Evolutionary conservation across 1,140 invertebrate genomes (phyloP).

Genomic region (Rhysida immarginata): DNA sequence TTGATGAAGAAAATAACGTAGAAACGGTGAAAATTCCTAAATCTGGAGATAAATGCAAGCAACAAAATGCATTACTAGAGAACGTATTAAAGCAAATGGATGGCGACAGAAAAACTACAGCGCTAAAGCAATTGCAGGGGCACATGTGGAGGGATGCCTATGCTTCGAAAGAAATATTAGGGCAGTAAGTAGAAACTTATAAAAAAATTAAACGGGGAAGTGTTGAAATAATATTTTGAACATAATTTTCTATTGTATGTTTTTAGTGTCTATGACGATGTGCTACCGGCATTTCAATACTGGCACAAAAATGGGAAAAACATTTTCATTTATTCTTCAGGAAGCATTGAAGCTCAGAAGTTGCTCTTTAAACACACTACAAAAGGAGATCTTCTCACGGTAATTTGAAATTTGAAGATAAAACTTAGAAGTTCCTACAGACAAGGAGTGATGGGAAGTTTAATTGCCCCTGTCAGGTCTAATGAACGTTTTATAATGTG

Average conservation of each 20-base stretch:
- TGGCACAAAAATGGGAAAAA: conserved; percentile 48
- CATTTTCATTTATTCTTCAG: conserved; percentile 81
- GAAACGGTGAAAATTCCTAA: conserved; percentile 8
- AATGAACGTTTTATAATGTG: too few species aligned
- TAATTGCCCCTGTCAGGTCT: too few species aligned
- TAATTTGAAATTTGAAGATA: too few species aligned
- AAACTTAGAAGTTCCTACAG: too few species aligned
- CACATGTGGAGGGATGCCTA: conserved; percentile 76
- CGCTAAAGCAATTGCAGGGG: conserved; percentile 74
- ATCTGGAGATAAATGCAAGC: conserved; percentile 24
- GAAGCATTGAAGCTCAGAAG: conserved; percentile 78
- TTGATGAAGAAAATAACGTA: not conserved
- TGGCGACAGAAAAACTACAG: conserved; percentile 55
- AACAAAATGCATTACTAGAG: conserved; percentile 24
- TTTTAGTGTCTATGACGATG: conserved; percentile 72
- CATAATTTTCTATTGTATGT: not conserved
- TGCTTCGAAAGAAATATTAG: conserved; percentile 52
- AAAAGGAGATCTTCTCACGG: conserved; percentile 54
- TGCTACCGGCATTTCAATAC: conserved; percentile 48
- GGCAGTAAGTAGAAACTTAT: conserved; percentile 56
- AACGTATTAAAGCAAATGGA: conserved; percentile 68
- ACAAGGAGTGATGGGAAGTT: too few species aligned
- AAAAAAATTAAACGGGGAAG: too few species aligned
- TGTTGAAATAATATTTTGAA: not conserved
- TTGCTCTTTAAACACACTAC: conserved; percentile 61